phyloP scores from a whole-genome alignment of 1,140 invertebrate genomes.

The Drosophila aff. region DNA sequence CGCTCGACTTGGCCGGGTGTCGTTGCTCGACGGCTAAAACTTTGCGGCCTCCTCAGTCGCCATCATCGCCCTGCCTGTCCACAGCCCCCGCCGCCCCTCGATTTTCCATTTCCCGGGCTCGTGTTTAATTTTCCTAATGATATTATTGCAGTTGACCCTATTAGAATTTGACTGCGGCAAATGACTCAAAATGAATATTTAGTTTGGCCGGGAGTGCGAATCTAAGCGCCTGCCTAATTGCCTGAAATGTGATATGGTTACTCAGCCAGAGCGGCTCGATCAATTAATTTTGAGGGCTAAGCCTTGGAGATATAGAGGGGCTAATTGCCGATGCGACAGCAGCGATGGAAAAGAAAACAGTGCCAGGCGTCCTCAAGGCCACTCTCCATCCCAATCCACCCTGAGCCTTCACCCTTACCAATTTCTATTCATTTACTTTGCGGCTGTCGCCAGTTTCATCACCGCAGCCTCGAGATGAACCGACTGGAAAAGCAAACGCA shows the following conservation, averaged over 20 bases:
- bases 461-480: conserved; percentile 7
- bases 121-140: conserved; percentile 84
- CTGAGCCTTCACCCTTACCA: not conserved
- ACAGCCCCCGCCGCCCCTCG: conserved; percentile 1
- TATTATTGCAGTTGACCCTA: conserved; percentile 84
- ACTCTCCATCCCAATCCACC: conserved; percentile 3
- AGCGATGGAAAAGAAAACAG: conserved; percentile 36
- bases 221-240: conserved; percentile 66
- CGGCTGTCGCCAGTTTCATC: conserved; percentile 53
- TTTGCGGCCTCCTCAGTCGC: conserved; percentile 48
- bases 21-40: conserved; percentile 63
- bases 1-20: conserved; percentile 73
- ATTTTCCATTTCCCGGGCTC: conserved; percentile 35
- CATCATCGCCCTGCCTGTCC: conserved; percentile 2
- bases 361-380: conserved; percentile 1
- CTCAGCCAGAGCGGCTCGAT: conserved; percentile 55
- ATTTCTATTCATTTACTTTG: conserved; percentile 60
- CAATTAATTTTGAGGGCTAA: conserved; percentile 69
- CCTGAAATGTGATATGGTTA: conserved; percentile 73
- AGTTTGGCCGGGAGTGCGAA: conserved; percentile 47
- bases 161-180: conserved; percentile 77
- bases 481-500: conserved; percentile 20
- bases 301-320: conserved; percentile 56
- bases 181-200: conserved; percentile 83
- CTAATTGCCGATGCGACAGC: conserved; percentile 59